phyloP scores from a whole-genome alignment of 2,113 vertebrate genomes.

The Brachionichthys hirsutus region DNA sequence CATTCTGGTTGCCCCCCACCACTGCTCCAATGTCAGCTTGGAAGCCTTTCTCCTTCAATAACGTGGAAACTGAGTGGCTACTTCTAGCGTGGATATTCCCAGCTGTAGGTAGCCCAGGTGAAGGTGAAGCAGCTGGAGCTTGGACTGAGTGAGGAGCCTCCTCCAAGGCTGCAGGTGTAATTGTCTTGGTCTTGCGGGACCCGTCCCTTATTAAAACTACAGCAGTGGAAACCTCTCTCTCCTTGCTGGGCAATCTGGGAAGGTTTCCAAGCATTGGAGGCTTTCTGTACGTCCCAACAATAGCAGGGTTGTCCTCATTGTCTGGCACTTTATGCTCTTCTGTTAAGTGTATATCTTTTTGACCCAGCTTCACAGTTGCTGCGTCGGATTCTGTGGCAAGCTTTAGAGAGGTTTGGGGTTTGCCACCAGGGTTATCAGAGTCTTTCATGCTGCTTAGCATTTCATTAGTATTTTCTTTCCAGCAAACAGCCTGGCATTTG shows the following conservation, averaged over 20 bases:
- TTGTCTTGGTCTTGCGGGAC: slow-evolving; percentile 42
- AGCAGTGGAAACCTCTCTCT: slow-evolving; percentile 76
- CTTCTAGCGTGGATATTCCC: slow-evolving; percentile 20
- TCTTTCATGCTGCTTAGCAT: slow-evolving; percentile 9
- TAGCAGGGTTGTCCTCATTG: slow-evolving; percentile 21
- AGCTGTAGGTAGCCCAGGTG: slow-evolving; percentile 25
- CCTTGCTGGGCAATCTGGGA: slow-evolving; percentile 71
- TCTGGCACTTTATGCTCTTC: slow-evolving; percentile 36
- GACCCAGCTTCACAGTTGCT: slow-evolving; percentile 16
- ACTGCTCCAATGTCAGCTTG: slow-evolving; percentile 80
- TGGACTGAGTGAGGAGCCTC: slow-evolving; percentile 19
- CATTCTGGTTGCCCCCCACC: slow-evolving; percentile 61
- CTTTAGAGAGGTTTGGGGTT: slow-evolving; percentile 21
- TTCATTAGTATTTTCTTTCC: slow-evolving; percentile 70
- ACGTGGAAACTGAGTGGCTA: slow-evolving; percentile 78
- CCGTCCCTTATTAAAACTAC: slow-evolving; percentile 72
- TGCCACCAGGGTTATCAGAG: slow-evolving; percentile 26
- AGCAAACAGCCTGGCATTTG: slow-evolving; percentile 79
- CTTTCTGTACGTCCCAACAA: slow-evolving; percentile 40
- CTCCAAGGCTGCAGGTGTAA: slow-evolving; percentile 40
- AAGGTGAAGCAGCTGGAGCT: slow-evolving; percentile 36
- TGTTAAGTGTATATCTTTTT: slow-evolving; percentile 19
- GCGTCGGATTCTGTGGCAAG: slow-evolving; percentile 13
- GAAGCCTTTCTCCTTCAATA: slow-evolving; percentile 81
- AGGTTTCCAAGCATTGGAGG: slow-evolving; percentile 58